These are phyloP conservation scores for Anthonomus grandis DNA, from an alignment of 1,140 invertebrate genomes.

Conservation along the genomic window DNA sequence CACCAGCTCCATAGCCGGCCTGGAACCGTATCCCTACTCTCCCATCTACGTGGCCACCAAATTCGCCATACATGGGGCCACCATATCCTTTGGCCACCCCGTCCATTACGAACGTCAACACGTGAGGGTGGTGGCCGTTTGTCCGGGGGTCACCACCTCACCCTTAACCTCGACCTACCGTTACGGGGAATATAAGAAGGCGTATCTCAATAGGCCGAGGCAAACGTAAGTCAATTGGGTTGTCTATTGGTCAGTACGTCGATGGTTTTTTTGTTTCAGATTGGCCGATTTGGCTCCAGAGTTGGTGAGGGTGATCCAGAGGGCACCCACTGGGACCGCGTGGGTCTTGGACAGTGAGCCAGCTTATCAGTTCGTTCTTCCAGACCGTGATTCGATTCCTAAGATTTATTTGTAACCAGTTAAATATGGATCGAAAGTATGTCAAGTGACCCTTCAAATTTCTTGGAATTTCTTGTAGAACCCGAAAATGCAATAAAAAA, in stretches of 20 bases:
- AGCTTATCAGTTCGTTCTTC: conserved; percentile 22
- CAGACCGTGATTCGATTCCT: conserved; percentile 1
- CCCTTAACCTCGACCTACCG: no score
- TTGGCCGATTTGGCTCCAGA: conserved; percentile 16
- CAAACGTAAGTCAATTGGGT: no score
- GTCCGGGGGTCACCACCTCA: conserved; percentile 43
- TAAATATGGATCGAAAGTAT: no score
- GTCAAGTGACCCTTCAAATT: no score
- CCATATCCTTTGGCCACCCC: conserved; percentile 24
- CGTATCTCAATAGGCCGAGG: no score
- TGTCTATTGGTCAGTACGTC: no score
- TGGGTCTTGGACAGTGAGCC: conserved; percentile 31
- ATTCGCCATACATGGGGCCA: conserved; percentile 34
- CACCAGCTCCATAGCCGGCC: conserved; percentile 33
- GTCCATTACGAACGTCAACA: conserved; percentile 34
- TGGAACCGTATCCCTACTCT: conserved; percentile 15
- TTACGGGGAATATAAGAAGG: no score
- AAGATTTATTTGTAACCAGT: no score
- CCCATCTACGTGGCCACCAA: conserved; percentile 38
- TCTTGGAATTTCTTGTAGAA: no score
- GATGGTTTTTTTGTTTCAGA: no score
- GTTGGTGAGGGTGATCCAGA: conserved; percentile 23
- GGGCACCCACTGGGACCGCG: conserved; percentile 22
- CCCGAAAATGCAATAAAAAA: no score
- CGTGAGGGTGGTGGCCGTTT: conserved; percentile 40